A percentile compares a stretch with the other conserved stretches of the same genome.
These are phyloP conservation scores for Ischnus inquisitorius DNA, from an alignment of 2,888 invertebrate species.

Conservation along the genomic window DNA sequence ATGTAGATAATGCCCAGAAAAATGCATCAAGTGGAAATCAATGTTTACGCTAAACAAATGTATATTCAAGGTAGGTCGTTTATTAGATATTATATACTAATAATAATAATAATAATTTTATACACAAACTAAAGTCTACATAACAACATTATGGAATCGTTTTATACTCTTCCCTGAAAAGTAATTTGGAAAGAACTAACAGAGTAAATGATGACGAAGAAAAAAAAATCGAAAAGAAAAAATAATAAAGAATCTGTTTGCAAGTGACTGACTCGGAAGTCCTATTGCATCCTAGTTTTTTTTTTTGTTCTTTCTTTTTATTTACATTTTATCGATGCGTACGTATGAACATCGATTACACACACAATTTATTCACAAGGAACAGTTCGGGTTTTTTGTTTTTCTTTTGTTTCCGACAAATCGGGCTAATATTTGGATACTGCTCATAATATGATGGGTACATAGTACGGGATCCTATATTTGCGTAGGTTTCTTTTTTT, in stretches of 20 bases:
- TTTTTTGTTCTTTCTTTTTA: conserved; percentile 53
- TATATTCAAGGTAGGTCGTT: conserved; percentile 72
- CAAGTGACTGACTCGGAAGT: conserved; percentile 76
- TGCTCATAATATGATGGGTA: conserved; percentile 65
- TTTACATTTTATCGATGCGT: conserved; percentile 79
- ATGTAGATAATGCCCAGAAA: too few species aligned
- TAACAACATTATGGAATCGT: conserved; percentile 80
- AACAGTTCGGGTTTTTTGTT: conserved; percentile 73
- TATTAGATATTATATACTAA: conserved; percentile 68
- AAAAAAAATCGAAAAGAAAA: conserved; percentile 31
- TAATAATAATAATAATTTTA: conserved; percentile 77
- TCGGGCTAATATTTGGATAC: conserved; percentile 68
- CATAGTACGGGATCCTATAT: conserved; percentile 60
- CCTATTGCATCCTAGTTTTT: conserved; percentile 74
- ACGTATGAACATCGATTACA: conserved; percentile 70
- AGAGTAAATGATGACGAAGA: conserved; percentile 41
- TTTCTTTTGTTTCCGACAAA: conserved; percentile 54
- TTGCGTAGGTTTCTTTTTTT: conserved; percentile 31
- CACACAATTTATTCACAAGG: conserved; percentile 75
- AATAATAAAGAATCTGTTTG: conserved; percentile 75
- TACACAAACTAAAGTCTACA: conserved; percentile 82
- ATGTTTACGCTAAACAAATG: conserved; percentile 6
- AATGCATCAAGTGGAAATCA: background rate
- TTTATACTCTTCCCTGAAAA: conserved; percentile 73
- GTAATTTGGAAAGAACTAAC: conserved; percentile 68